Evolutionary conservation across 2,113 vertebrate genomes (phyloP), one percentile per base, ranked within the genome.

Genomic region (Megaptera novaeangliae): DNA sequence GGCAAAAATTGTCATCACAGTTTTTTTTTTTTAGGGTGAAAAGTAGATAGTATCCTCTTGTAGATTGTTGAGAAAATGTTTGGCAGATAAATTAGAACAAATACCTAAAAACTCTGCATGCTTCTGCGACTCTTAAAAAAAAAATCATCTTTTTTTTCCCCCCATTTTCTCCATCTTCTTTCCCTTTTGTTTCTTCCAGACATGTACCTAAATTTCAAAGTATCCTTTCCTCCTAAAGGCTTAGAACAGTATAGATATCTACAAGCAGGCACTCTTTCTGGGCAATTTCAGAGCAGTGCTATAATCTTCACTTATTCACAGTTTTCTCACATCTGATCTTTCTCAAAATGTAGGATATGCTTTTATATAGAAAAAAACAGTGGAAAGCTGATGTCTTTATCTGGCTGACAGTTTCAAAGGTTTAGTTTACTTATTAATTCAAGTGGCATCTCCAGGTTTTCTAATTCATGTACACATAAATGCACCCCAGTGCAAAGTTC

Each of bases 381-480:
- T 82, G 18, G 23, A 85, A 78, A 85, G 57, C 5, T 52, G 20
- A 85, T 46, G 27, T 80, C 39, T 52, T 9, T 71, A 17, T 46
- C 82, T 57, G 27, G 10, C 17, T 52, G 12, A 18, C 14, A 12
- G 57, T n/a, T 86, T 89, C 21, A 64, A 52, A 94, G 41, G 12
- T 71, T 96, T 66, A 39, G 25, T 82, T 91, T 41, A 59, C 66
- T 81, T 72, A 39, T 81, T 72, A 39, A 88, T 69, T 75, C 5
- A 36, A 93, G n/a, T n/a, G 41, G 78, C 91, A 88, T 57, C 52
- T 46, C 57, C 39, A 14, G 36, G 61, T 68, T 97, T 96, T 59
- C 69, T 55, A 92, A 86, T 0, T 3, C 44, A 63, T 1, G 23
- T 0, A 3, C 0, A 1, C 63, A 44, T 0, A 7, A 49, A 55